Percentiles rank a stretch among this genome's conserved stretches.
Conservation (phyloP, 2,888 invertebrate genomes). For the Maniola hyperantus region DNA sequence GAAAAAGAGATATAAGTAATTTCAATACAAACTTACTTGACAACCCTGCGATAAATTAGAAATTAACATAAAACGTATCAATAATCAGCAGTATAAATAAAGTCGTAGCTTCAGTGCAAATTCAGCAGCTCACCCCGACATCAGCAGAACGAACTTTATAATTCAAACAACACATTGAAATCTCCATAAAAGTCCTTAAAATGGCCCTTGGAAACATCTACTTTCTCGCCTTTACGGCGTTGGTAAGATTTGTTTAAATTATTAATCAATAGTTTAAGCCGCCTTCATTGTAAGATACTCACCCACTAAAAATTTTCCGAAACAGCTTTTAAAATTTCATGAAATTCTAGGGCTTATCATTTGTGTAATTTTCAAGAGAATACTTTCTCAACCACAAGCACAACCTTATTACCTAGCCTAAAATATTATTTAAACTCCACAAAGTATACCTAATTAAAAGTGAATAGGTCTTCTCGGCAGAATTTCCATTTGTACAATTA, state of each 20-base stretch:
- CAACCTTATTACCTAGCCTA: too few species aligned
- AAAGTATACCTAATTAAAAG: too few species aligned
- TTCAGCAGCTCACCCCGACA: conserved; percentile 26
- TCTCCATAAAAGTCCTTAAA: neutral
- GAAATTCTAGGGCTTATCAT: conserved; percentile 1
- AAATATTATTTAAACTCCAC: too few species aligned
- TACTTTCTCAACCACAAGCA: too few species aligned
- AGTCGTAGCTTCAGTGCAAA: conserved; percentile 12
- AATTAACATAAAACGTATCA: conserved; percentile 39
- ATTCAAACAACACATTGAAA: conserved; percentile 1
- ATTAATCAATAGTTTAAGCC: neutral
- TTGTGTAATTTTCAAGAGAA: too few species aligned
- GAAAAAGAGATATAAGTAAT: too few species aligned
- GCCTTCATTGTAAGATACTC: too few species aligned
- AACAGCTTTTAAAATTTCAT: conserved; percentile 1
- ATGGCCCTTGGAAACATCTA: conserved; percentile 23
- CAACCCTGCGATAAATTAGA: conserved; percentile 11
- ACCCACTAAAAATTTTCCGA: neutral
- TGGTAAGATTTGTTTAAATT: conserved; percentile 21
- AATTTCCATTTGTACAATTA: neutral
- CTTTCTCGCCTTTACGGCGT: conserved; percentile 28
- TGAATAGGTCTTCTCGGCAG: neutral
- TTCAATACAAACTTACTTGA: neutral
- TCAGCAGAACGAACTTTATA: conserved; percentile 4
- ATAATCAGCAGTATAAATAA: conserved; percentile 43